Percentiles rank a stretch among this genome's conserved stretches.
phyloP scores from a whole-genome alignment of 2,797 vertebrate genomes.

The Anabacerthia variegaticeps region DNA sequence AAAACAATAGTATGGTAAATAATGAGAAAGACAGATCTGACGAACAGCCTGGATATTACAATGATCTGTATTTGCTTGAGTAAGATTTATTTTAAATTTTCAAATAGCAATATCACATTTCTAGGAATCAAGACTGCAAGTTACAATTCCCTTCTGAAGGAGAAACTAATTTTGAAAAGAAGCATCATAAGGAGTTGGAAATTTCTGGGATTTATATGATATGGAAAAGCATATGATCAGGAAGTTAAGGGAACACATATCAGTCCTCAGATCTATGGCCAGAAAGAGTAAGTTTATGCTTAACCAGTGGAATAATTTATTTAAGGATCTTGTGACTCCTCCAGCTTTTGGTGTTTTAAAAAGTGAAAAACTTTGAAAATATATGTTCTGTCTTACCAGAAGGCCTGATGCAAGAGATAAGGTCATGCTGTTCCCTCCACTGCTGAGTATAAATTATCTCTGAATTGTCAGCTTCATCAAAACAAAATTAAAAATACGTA shows the following conservation, averaged over 20 bases:
- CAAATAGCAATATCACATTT: not conserved
- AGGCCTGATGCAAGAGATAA: not conserved
- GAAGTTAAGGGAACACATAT: not conserved
- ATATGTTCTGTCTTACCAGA: not conserved
- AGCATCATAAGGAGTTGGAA: not conserved
- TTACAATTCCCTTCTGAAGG: not conserved
- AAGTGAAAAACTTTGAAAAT: not conserved
- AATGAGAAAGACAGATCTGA: not conserved
- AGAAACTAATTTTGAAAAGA: not conserved
- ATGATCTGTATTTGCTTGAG: not conserved
- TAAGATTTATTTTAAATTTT: not conserved
- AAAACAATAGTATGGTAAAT: not conserved
- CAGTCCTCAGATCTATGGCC: not conserved
- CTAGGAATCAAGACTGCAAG: not conserved
- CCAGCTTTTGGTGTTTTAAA: not conserved
- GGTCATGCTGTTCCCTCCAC: not conserved
- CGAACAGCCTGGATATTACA: not conserved
- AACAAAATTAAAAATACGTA: not conserved
- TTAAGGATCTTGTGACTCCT: not conserved
- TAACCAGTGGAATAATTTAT: not conserved
- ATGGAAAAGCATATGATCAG: not conserved
- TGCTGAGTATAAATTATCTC: not conserved
- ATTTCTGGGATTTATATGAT: not conserved
- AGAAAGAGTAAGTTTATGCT: not conserved
- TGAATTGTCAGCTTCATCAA: not conserved